These are phyloP conservation scores for Glyptemys insculpta DNA, from an alignment of 2,797 vertebrate species.

Conservation along the genomic window DNA sequence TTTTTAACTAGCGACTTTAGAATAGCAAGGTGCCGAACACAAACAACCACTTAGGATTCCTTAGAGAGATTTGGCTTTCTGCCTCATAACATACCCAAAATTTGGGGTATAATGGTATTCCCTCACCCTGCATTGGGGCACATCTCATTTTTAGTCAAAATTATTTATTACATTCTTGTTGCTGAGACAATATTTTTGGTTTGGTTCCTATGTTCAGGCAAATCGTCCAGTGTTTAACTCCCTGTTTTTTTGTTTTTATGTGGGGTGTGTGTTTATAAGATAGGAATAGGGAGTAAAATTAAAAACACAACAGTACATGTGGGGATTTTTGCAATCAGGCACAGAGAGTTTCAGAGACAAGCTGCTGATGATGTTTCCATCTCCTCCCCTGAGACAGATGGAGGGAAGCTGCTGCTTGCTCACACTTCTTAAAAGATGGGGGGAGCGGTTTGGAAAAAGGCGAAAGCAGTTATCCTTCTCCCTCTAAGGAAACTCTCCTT, in stretches of 20 bases:
- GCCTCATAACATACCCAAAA: not conserved
- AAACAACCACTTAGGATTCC: not conserved
- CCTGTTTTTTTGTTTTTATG: constrained; percentile 17
- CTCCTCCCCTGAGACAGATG: not conserved
- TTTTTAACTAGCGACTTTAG: not conserved
- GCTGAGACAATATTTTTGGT: not conserved
- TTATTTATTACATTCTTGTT: not conserved
- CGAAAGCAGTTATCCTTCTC: not conserved
- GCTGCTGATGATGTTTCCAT: not conserved
- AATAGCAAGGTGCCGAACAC: not conserved
- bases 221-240: not conserved
- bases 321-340: not conserved
- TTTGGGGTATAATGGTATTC: not conserved
- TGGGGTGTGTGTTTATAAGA: not conserved
- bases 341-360: not conserved
- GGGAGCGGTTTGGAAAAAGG: not conserved
- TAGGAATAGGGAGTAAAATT: not conserved
- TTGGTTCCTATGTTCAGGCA: constrained; percentile 5
- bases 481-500: not conserved
- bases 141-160: constrained; percentile 16
- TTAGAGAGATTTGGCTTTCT: not conserved
- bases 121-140: not conserved
- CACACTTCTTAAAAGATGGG: not conserved
- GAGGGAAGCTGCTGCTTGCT: not conserved
- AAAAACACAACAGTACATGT: not conserved